phyloP scores from a whole-genome alignment of 2,888 invertebrate genomes.

The Sinodicranocentrus sp. region DNA sequence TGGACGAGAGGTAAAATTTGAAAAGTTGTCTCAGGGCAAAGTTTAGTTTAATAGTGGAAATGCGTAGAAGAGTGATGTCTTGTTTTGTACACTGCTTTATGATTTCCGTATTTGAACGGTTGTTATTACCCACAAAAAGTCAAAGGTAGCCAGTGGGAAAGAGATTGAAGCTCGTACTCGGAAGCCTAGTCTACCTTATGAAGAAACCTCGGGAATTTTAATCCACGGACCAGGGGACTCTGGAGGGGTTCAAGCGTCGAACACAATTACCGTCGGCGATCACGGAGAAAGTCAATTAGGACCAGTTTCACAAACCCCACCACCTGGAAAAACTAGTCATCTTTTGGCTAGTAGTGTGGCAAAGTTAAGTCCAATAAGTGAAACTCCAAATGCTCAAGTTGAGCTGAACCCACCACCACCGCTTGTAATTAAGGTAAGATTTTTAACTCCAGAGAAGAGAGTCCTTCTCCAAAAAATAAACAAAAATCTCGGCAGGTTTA shows the following conservation, averaged over 20 bases:
- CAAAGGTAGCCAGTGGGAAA: too few relatives aligned
- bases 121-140: too few relatives aligned
- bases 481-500: too few relatives aligned
- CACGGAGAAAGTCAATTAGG: constrained; percentile 23
- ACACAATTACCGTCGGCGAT: constrained; percentile 23
- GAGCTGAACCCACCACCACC: constrained; percentile 22
- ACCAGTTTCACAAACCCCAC: background rate
- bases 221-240: constrained; percentile 18
- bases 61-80: too few relatives aligned
- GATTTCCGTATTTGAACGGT: too few relatives aligned
- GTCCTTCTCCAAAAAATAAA: too few relatives aligned
- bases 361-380: constrained; percentile 60
- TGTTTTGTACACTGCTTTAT: too few relatives aligned
- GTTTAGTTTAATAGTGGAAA: too few relatives aligned
- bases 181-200: background rate
- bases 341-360: constrained; percentile 25
- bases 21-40: too few relatives aligned
- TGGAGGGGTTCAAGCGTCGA: constrained; percentile 29
- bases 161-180: background rate
- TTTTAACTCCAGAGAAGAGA: background rate
- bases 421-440: constrained; percentile 58
- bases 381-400: constrained; percentile 28
- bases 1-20: too few relatives aligned
- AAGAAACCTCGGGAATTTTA: constrained; percentile 11
- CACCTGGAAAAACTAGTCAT: constrained; percentile 31